phyloP scores from a whole-genome alignment of 2,888 invertebrate genomes.

The Apamea crenata region DNA sequence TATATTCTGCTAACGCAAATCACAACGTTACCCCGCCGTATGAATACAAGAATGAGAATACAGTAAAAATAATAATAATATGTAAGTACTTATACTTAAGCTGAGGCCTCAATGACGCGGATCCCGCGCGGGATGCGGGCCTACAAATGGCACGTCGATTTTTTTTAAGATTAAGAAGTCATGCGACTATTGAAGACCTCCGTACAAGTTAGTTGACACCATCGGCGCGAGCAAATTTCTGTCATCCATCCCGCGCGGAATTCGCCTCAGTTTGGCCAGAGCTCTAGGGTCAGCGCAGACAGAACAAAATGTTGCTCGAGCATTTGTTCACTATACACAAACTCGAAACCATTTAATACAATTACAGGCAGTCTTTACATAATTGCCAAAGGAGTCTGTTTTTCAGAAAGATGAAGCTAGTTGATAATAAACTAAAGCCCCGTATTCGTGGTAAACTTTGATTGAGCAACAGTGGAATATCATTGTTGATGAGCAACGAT shows the following conservation, averaged over 20 bases:
- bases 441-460: not conserved
- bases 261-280: not conserved
- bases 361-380: not conserved
- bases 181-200: not conserved
- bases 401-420: not conserved
- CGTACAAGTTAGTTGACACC: not conserved
- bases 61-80: not conserved
- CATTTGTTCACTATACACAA: not conserved
- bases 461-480: not conserved
- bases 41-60: slow-evolving; percentile 13
- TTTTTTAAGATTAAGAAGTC: not conserved
- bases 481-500: not conserved
- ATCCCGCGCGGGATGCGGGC: not conserved
- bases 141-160: not conserved
- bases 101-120: not conserved
- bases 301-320: not conserved
- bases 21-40: not conserved
- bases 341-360: not conserved
- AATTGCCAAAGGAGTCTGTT: not conserved
- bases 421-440: not conserved
- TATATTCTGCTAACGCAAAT: not conserved
- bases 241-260: too few relatives aligned
- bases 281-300: not conserved
- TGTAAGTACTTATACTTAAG: not conserved
- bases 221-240: too few relatives aligned